Percentiles rank a stretch among this genome's conserved stretches.
Evolutionary conservation across 92 coral and sea anemone species (phyloP).

Genomic region (Siderastrea siderea): DNA sequence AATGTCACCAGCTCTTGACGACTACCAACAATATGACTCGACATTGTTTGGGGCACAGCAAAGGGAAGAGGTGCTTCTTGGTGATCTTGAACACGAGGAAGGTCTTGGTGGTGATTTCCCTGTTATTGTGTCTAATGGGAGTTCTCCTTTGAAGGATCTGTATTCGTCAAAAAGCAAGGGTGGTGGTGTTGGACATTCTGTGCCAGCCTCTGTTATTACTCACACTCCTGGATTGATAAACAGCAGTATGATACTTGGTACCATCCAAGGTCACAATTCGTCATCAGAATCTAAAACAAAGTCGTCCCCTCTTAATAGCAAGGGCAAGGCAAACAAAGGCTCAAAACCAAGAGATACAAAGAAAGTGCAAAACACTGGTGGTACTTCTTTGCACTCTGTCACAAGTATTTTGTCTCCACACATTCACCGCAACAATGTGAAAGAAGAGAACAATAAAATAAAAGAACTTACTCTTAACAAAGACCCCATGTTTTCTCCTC

Average conservation of each 20-base stretch:
- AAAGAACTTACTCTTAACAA: slow-evolving; percentile 74
- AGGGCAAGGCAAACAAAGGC: slow-evolving; percentile 53
- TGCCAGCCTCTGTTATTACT: slow-evolving; percentile 82
- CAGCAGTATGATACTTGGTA: slow-evolving; percentile 11
- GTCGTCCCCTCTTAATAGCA: slow-evolving; percentile 78
- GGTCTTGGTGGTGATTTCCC: slow-evolving; percentile 51
- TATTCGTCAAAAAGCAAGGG: slow-evolving; percentile 54
- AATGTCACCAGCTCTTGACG: slow-evolving; percentile 75
- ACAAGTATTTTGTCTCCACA: slow-evolving; percentile 67
- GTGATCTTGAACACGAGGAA: slow-evolving; percentile 72
- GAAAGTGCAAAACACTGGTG: slow-evolving; percentile 52
- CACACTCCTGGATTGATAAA: slow-evolving; percentile 57
- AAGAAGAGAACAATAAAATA: slow-evolving; percentile 52
- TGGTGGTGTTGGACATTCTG: slow-evolving; percentile 55
- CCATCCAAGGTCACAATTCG: slow-evolving; percentile 14
- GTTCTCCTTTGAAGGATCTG: slow-evolving; percentile 65
- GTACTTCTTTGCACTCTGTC: slow-evolving; percentile 49
- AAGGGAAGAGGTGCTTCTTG: slow-evolving; percentile 76
- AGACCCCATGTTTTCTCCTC: slow-evolving; percentile 93
- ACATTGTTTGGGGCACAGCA: slow-evolving; percentile 84
- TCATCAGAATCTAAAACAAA: slow-evolving; percentile 44
- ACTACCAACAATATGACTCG: slow-evolving; percentile 81
- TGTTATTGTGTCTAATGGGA: slow-evolving; percentile 64
- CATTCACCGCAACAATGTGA: slow-evolving; percentile 64
- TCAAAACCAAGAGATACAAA: slow-evolving; percentile 70